These are phyloP conservation scores for Kuschelorhynchus macadamiae DNA, from an alignment of 2,888 invertebrate species.

Conservation along the genomic window DNA sequence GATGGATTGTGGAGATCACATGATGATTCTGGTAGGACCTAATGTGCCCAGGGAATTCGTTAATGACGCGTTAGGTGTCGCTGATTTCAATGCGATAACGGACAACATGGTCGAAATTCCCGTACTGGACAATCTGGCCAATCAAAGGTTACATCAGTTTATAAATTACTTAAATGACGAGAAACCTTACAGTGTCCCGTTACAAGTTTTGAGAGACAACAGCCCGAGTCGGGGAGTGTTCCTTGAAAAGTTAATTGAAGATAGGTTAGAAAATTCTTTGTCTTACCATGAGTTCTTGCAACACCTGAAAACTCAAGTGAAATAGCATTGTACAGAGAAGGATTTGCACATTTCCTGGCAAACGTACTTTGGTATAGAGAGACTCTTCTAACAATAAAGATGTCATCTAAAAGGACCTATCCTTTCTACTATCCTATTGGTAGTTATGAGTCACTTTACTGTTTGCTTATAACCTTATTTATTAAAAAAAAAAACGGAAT, in stretches of 20 bases:
- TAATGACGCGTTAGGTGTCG: constrained; percentile 76
- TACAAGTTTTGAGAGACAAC: constrained; percentile 93
- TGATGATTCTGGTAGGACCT: constrained; percentile 88
- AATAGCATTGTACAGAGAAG: constrained; percentile 70
- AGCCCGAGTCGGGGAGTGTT: constrained; percentile 86
- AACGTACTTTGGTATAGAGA: constrained; percentile 10
- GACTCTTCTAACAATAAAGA: not conserved
- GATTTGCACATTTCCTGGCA: constrained; percentile 17
- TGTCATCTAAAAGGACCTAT: too few relatives aligned
- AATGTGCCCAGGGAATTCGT: constrained; percentile 82
- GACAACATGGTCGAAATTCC: constrained; percentile 87
- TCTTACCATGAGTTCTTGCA: constrained; percentile 99
- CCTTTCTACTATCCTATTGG: too few relatives aligned
- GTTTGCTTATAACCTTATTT: too few relatives aligned
- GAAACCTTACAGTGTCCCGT: constrained; percentile 83
- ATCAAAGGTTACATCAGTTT: constrained; percentile 83
- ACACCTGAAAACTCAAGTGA: constrained; percentile 91
- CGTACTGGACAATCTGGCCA: constrained; percentile 81
- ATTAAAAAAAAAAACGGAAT: too few relatives aligned
- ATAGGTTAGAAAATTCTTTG: constrained; percentile 92
- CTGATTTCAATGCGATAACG: constrained; percentile 79
- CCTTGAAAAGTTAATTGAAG: constrained; percentile 92
- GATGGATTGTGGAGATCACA: constrained; percentile 87
- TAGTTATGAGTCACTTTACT: too few relatives aligned
- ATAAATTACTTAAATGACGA: constrained; percentile 87